phyloP scores from a whole-genome alignment of 2,888 invertebrate species.

The Serripes groenlandicus region DNA sequence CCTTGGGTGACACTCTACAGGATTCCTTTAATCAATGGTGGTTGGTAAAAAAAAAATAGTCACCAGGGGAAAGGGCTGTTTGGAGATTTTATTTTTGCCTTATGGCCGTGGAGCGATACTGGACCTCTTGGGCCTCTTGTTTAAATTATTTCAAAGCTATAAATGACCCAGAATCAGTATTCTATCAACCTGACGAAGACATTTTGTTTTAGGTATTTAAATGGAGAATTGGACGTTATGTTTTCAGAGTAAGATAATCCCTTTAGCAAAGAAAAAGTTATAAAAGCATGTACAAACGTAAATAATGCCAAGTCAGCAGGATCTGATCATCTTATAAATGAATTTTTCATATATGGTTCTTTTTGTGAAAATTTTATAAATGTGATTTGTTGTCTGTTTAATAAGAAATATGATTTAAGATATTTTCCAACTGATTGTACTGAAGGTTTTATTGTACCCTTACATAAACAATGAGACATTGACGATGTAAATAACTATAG shows the following conservation, averaged over 20 bases:
- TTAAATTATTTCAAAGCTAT: conserved; percentile 43
- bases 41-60: no score
- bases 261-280: not conserved
- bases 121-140: no score
- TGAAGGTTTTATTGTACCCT: conserved; percentile 20
- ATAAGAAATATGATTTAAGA: conserved; percentile 10
- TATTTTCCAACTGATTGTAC: conserved; percentile 20
- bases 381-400: not conserved
- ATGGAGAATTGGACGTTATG: conserved; percentile 34
- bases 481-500: conserved; percentile 13
- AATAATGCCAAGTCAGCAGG: conserved; percentile 1
- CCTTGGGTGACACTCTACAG: no score
- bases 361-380: not conserved
- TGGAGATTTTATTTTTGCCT: no score
- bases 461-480: conserved; percentile 20
- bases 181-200: conserved; percentile 40
- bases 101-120: no score
- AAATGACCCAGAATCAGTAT: conserved; percentile 26
- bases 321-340: conserved; percentile 2
- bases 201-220: conserved; percentile 12
- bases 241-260: conserved; percentile 1
- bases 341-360: conserved; percentile 15
- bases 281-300: not conserved
- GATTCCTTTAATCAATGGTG: no score
- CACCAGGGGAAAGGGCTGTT: no score